These are phyloP conservation scores for Myopa testacea DNA, from an alignment of 2,888 invertebrate genomes.

Conservation along the genomic window DNA sequence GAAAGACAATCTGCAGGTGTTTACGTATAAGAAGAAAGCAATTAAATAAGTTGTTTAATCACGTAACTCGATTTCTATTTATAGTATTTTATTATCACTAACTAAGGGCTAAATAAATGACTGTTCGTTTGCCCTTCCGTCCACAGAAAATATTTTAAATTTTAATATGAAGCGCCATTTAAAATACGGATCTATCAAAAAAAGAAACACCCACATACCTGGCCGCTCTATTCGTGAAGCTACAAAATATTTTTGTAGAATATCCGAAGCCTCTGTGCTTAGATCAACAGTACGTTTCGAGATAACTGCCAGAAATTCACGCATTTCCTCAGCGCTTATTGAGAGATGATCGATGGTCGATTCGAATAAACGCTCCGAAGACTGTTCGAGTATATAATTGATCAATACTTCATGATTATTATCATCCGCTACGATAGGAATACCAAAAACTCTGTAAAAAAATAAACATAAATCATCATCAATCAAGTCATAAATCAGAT, in stretches of 20 bases:
- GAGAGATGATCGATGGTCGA: conserved; percentile 55
- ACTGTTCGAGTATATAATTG: conserved; percentile 58
- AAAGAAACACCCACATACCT: conserved; percentile 52
- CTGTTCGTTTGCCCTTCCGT: too few relatives aligned
- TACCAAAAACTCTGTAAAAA: conserved; percentile 63
- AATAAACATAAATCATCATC: background rate
- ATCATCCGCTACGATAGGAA: conserved; percentile 62
- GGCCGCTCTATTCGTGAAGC: conserved; percentile 65
- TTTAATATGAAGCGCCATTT: background rate
- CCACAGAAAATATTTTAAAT: too few relatives aligned
- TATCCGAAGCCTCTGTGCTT: conserved; percentile 58
- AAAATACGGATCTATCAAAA: too few relatives aligned
- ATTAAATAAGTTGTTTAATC: background rate
- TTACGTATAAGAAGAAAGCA: too few relatives aligned
- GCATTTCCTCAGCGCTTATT: conserved; percentile 60
- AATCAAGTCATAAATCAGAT: conserved; percentile 20
- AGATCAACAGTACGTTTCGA: conserved; percentile 55
- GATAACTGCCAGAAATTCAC: conserved; percentile 54
- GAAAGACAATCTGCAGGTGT: conserved; percentile 58
- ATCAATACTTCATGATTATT: conserved; percentile 55
- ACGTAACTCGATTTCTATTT: background rate
- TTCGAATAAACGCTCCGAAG: conserved; percentile 46
- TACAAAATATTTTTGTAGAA: conserved; percentile 69
- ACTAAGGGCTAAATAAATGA: too few relatives aligned
- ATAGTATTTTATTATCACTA: too few relatives aligned